These are phyloP conservation scores for Megatriorchis doriae DNA, from an alignment of 2,113 vertebrate genomes.

Conservation along the genomic window DNA sequence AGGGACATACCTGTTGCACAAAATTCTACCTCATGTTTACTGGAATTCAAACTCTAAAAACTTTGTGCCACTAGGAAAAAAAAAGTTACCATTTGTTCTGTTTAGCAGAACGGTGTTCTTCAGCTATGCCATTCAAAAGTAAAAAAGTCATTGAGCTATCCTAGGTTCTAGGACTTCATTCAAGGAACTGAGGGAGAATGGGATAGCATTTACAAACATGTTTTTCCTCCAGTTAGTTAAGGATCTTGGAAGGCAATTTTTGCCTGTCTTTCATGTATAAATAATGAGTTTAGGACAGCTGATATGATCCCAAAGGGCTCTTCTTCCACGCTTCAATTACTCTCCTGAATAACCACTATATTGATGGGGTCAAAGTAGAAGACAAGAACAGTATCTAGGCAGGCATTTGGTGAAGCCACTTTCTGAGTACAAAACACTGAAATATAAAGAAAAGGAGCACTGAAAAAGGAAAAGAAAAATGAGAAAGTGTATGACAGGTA, in stretches of 20 bases:
- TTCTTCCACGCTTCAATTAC: neutral
- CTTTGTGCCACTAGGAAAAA: neutral
- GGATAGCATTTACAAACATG: neutral
- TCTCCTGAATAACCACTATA: neutral
- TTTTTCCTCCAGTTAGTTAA: neutral
- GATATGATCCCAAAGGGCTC: neutral
- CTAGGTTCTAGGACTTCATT: neutral
- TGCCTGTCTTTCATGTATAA: neutral
- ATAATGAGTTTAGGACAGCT: neutral
- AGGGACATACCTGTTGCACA: neutral
- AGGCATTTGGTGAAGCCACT: neutral
- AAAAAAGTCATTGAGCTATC: neutral
- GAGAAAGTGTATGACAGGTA: neutral
- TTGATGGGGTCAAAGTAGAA: neutral
- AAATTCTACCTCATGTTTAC: neutral
- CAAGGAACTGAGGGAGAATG: neutral
- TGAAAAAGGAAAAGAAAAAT: neutral
- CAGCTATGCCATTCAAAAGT: neutral
- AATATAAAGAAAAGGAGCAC: neutral
- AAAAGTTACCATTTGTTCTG: neutral
- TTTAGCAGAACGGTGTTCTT: neutral
- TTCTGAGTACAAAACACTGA: neutral
- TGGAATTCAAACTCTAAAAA: neutral
- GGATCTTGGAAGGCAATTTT: neutral
- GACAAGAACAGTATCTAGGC: neutral